phyloP scores from a whole-genome alignment of 2,113 vertebrate species.

The Crotalus horridus region DNA sequence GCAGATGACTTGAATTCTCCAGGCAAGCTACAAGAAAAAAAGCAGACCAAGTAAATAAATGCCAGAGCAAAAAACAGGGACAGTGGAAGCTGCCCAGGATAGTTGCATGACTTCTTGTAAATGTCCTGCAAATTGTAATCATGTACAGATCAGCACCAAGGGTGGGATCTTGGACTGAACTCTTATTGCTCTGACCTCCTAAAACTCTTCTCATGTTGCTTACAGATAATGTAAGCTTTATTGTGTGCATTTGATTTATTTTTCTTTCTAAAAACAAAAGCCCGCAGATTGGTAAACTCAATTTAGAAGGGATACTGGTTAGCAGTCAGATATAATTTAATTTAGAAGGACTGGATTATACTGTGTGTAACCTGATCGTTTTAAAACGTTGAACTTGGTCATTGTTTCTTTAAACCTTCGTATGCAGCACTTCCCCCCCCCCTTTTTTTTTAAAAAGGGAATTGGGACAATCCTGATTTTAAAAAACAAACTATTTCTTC shows the following conservation, averaged over 20 bases:
- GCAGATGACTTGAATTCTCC: background rate
- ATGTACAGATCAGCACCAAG: background rate
- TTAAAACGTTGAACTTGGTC: background rate
- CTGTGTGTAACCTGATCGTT: constrained; percentile 49
- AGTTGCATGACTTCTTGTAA: background rate
- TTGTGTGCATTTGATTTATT: constrained; percentile 59
- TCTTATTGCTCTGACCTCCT: background rate
- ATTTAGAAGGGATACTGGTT: constrained; percentile 66
- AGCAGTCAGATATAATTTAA: constrained; percentile 63
- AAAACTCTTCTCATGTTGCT: constrained; percentile 37
- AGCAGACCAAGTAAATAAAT: background rate
- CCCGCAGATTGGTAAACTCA: constrained; percentile 58
- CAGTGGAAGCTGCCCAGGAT: background rate
- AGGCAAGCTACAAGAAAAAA: background rate
- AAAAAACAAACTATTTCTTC: constrained; percentile 18
- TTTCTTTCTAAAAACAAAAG: constrained; percentile 25
- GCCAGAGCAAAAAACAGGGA: background rate
- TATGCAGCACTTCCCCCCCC: background rate
- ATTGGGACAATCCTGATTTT: constrained; percentile 3
- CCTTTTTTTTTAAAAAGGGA: background rate
- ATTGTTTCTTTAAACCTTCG: constrained; percentile 11
- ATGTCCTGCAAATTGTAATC: background rate
- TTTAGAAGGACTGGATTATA: constrained; percentile 62
- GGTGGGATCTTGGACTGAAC: background rate
- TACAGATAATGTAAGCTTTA: constrained; percentile 50